Base-by-base conservation (phyloP, 1,140 invertebrate genomes). In the Pachypsylla venusta region DNA sequence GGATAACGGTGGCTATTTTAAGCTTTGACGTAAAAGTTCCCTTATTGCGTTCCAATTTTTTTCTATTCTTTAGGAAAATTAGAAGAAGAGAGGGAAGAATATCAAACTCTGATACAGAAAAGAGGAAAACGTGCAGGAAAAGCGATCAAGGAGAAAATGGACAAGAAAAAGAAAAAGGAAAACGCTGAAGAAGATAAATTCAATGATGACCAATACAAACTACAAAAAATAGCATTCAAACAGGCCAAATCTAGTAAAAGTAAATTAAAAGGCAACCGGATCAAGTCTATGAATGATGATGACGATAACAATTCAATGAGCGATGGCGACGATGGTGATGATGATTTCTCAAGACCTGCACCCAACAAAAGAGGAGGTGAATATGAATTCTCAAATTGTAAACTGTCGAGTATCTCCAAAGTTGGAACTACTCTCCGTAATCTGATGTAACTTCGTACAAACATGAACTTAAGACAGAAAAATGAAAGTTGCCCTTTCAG, bases 51-150 rank as follows among this genome's bases (percentile, higher is more conserved):
- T n/a, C n/a, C n/a, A n/a, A n/a, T n/a, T n/a, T n/a, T n/a, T n/a
- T n/a, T n/a, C n/a, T n/a, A n/a, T n/a, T n/a, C n/a, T n/a, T n/a
- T 53, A 75, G 73, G 71, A 20, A 72, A 67, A 61, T 28, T 73
- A 26, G 61, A 53, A 53, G 61, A 74, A 39, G 68, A 64, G 2
- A 63, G 68, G 59, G 69, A 70, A 61, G 57, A 62, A 19, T 48
- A 48, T 19, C 42, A 5, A 22, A 5, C 42, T 4, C 42, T 48
- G 7, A 48, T 48, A 7, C 42, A 48, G 42, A 48, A 48, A 19
- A n/a, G 42, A 48, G 42, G 42, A n/a, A 48, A 48, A 22, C 42
- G 42, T 4, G 42, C 42, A n/a, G 42, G 42, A 22, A 48, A 48
- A 48, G 42, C 42, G 4, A 48, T 48, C 39, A 65, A 64, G 25